phyloP scores from a whole-genome alignment of 2,797 vertebrate species.

The Tragopan temminckii region DNA sequence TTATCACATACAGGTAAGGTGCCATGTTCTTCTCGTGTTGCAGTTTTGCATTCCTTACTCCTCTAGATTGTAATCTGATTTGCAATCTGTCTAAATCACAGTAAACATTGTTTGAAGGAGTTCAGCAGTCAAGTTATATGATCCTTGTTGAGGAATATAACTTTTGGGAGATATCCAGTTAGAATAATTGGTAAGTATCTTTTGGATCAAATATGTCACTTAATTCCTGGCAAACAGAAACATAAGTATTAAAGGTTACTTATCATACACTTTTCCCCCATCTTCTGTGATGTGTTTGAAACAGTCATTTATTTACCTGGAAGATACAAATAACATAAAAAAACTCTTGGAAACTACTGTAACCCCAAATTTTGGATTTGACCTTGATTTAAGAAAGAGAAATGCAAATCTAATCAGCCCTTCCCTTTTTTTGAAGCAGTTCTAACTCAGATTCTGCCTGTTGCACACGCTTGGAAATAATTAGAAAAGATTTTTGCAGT shows the following conservation, averaged over 20 bases:
- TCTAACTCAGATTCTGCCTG: neutral
- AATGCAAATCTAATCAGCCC: neutral
- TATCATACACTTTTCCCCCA: neutral
- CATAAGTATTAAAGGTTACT: neutral
- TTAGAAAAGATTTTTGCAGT: neutral
- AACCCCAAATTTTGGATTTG: neutral
- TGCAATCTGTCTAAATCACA: neutral
- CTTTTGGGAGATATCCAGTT: neutral
- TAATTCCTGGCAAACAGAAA: neutral
- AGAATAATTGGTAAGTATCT: neutral
- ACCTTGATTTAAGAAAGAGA: neutral
- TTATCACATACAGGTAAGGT: neutral
- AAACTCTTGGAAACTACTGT: neutral
- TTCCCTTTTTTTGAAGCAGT: neutral
- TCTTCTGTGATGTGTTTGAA: neutral
- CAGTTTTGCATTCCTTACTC: neutral
- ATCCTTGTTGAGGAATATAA: neutral
- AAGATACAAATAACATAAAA: neutral
- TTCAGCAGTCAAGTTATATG: neutral
- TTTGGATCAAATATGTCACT: neutral
- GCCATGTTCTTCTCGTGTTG: constrained; percentile 11
- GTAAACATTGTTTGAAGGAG: neutral
- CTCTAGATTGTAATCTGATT: neutral
- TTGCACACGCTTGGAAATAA: neutral
- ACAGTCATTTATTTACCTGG: neutral